Evolutionary conservation across 1,140 invertebrate species (phyloP).

Genomic region (Rhopalosiphum padi): DNA sequence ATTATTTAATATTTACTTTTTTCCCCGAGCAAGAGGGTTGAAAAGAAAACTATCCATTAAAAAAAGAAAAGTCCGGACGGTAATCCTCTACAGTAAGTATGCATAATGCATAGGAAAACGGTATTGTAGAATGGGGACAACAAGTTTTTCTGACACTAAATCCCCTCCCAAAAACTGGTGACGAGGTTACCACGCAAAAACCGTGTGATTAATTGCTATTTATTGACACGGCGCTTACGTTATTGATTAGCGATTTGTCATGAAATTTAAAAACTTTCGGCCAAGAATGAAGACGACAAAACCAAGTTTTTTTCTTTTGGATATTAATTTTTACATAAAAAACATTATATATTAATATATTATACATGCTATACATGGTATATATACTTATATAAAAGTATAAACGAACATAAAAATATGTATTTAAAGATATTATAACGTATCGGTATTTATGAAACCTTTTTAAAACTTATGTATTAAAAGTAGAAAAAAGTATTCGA

Average conservation of each 20-base stretch:
- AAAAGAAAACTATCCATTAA: conserved; percentile 28
- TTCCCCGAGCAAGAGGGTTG: not conserved
- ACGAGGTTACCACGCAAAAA: conserved; percentile 1
- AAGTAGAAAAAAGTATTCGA: not conserved
- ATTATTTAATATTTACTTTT: not conserved
- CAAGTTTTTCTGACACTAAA: conserved; percentile 52
- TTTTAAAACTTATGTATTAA: not conserved
- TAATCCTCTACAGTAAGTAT: conserved; percentile 38
- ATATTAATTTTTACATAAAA: not conserved
- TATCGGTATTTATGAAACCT: not conserved
- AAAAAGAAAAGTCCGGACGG: not conserved
- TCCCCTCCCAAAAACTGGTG: conserved; percentile 17
- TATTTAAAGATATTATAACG: not conserved
- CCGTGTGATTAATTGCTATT: conserved; percentile 42
- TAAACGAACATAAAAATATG: not conserved
- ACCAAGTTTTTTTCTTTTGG: not conserved
- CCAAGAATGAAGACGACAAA: not conserved
- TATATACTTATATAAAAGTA: not conserved
- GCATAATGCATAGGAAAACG: conserved; percentile 36
- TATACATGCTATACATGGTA: not conserved
- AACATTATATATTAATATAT: not conserved
- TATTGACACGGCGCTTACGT: conserved; percentile 29
- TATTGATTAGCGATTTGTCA: conserved; percentile 54
- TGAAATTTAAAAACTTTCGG: not conserved
- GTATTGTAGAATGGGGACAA: conserved; percentile 1